A percentile compares a stretch with the other conserved stretches of the same genome.
Conservation (phyloP, 2,888 invertebrate species). For the Aphodius granarius region DNA sequence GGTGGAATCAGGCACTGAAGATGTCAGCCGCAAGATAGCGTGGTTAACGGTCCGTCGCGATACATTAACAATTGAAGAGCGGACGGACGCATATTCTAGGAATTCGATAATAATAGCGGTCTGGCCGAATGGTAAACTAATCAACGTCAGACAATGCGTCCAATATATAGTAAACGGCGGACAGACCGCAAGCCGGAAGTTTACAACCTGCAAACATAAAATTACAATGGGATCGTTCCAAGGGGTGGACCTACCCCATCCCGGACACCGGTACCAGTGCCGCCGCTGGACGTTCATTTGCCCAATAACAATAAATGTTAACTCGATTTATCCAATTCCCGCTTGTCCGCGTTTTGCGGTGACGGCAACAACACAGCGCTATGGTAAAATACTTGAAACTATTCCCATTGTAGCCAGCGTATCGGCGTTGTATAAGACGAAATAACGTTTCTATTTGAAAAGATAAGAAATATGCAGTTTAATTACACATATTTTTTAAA, state of each 20-base stretch:
- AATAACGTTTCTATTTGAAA: no score
- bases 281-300: not conserved
- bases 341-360: not conserved
- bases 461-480: no score
- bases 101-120: not conserved
- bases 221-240: not conserved
- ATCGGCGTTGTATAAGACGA: no score
- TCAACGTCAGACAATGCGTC: not conserved
- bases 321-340: constrained; percentile 8
- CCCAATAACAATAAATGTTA: constrained; percentile 14
- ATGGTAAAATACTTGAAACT: not conserved
- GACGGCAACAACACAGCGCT: not conserved
- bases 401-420: not conserved
- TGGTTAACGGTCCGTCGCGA: not conserved
- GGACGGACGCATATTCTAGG: not conserved
- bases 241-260: not conserved
- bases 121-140: not conserved
- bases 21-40: not conserved
- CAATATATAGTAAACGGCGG: not conserved
- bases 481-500: no score
- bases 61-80: not conserved
- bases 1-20: not conserved
- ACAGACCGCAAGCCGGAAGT: not conserved
- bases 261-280: not conserved
- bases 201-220: not conserved